Conservation (phyloP, 1,140 invertebrate genomes). For the Brachionus sp. region DNA sequence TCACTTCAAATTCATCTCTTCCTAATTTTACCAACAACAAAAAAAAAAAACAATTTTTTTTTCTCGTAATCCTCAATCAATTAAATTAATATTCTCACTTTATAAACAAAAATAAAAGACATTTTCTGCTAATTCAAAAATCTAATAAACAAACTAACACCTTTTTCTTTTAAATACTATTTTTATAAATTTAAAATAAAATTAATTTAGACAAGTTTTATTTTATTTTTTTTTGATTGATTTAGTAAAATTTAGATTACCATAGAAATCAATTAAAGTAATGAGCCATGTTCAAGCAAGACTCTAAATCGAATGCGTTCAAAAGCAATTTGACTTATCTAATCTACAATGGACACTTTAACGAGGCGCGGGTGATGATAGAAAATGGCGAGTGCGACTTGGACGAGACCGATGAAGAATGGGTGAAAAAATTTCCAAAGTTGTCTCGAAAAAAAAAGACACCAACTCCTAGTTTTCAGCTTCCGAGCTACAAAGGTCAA, state of each 20-base stretch:
- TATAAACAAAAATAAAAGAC: not conserved
- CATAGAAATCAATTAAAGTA: not conserved
- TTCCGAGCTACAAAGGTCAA: not conserved
- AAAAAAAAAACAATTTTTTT: not conserved
- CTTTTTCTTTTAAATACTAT: not conserved
- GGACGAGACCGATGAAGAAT: conserved; percentile 14
- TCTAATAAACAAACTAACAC: not conserved
- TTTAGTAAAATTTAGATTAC: not conserved
- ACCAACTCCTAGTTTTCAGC: not conserved
- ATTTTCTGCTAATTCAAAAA: not conserved
- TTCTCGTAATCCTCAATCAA: not conserved
- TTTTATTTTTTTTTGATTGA: not conserved
- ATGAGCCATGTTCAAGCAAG: not conserved
- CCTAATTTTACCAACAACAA: not conserved
- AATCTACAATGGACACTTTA: conserved; percentile 7
- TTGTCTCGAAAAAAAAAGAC: not conserved
- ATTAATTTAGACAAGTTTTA: not conserved
- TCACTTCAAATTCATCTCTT: not conserved
- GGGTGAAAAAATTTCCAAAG: not conserved
- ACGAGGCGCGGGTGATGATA: not conserved
- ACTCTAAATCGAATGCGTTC: not conserved
- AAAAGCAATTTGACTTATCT: not conserved
- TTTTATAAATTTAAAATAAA: not conserved
- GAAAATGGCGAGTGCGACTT: not conserved
- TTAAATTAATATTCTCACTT: not conserved